Evolutionary conservation across 2,113 vertebrate species (phyloP), one percentile per base, ranked within the genome.

Genomic region (Uropsilus gracilis): DNA sequence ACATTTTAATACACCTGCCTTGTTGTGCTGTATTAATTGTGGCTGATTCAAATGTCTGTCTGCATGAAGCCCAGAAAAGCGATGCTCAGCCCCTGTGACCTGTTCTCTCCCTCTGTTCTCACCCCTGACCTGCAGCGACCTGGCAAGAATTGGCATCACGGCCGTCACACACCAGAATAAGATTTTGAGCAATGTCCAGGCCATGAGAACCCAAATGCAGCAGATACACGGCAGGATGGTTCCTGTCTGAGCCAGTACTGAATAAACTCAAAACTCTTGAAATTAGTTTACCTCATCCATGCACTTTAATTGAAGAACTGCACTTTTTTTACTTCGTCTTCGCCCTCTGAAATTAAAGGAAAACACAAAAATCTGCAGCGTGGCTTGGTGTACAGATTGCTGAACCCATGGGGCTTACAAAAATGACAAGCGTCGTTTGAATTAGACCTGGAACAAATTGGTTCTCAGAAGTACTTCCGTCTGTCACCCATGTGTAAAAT

Each of bases 231-330:
- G 99, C 98, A 99, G 99, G 97, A 99, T 99, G 99, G 99, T 99
- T 98, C 99, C 99, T 11, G 99, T 99, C 98, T 99, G 99, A 99
- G 98, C 95, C 96, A 97, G 98, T 95, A 98, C 98, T 97, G 98
- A 98, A 97, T 90, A 98, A 98, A 98, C 98, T 98, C 98, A 96
- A 97, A 98, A 98, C 98, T 98, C 97, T 98, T 98, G 98, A 98
- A 99, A 99, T 99, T 99, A 99, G 99, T 99, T 99, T 99, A 99
- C 99, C 99, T 99, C 99, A 99, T 99, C 98, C 99, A 99, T 99
- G 99, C 99, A 99, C 99, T 99, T 99, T 99, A 99, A 99, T 99
- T 99, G 99, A 98, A 98, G 98, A 99, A 99, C 98, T 98, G 99
- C 99, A 99, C 99, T 99, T 99, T 99, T 99, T 98, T 99, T 99